These are phyloP conservation scores for Griposia aprilina DNA, from an alignment of 2,888 invertebrate species.

Conservation along the genomic window DNA sequence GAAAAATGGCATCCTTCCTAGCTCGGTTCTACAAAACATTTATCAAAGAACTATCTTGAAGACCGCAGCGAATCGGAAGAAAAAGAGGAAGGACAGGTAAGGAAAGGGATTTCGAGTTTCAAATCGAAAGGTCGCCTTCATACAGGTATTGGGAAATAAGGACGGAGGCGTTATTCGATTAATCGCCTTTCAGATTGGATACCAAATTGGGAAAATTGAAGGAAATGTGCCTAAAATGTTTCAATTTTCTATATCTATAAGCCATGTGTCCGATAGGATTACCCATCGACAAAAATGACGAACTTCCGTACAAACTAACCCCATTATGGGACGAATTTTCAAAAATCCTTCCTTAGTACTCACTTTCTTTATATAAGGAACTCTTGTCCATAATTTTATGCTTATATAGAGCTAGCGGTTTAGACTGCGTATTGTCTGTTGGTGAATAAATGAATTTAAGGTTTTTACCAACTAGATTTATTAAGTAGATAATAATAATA, in stretches of 20 bases:
- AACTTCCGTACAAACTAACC: too few relatives aligned
- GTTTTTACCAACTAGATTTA: not conserved
- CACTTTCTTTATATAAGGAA: not conserved
- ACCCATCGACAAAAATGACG: not conserved
- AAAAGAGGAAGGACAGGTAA: slow-evolving; percentile 27
- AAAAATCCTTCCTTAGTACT: not conserved
- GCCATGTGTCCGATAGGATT: not conserved
- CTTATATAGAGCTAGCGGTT: not conserved
- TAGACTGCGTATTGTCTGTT: not conserved
- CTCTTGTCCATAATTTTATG: not conserved
- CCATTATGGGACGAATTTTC: too few relatives aligned
- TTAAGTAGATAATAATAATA: too few relatives aligned
- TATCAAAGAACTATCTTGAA: slow-evolving; percentile 52
- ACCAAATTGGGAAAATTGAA: slow-evolving; percentile 50
- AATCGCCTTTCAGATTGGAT: slow-evolving; percentile 43
- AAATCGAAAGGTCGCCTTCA: slow-evolving; percentile 33
- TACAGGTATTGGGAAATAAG: slow-evolving; percentile 19
- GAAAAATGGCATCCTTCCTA: slow-evolving; percentile 41
- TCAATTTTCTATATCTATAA: slow-evolving; percentile 3
- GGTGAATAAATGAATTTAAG: not conserved
- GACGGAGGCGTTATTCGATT: slow-evolving; percentile 46
- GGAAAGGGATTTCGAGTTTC: slow-evolving; percentile 28
- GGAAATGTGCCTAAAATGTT: slow-evolving; percentile 17
- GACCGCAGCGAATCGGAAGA: slow-evolving; percentile 26
- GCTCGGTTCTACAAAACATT: slow-evolving; percentile 35